Percentiles rank a stretch among this genome's conserved stretches.
Conservation (phyloP, 1,140 invertebrate species). For the Philotrypesis tridentata region DNA sequence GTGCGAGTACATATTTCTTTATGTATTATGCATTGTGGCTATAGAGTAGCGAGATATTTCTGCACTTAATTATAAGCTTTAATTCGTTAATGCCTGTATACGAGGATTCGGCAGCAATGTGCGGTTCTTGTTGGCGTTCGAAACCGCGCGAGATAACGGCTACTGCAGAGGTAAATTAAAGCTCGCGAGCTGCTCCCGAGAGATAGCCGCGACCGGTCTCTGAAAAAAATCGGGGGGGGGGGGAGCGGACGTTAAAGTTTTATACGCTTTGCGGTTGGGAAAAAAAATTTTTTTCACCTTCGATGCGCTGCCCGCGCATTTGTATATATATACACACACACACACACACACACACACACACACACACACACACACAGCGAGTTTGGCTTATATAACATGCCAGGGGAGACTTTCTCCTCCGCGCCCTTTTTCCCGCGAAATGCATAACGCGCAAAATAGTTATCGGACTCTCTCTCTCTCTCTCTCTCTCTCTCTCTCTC, state of each 20-base stretch:
- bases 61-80: conserved; percentile 22
- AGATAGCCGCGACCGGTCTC: conserved; percentile 1
- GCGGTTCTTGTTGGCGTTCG: not conserved
- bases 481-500: not conserved
- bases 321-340: not conserved
- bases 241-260: conserved; percentile 35
- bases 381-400: not conserved
- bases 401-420: not conserved
- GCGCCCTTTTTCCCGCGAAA: not conserved
- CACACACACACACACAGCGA: not conserved
- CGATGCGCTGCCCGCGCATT: not conserved
- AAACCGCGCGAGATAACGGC: conserved; percentile 43
- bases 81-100: conserved; percentile 25
- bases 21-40: too few species aligned
- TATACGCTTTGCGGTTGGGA: conserved; percentile 1
- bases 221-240: not conserved
- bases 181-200: conserved; percentile 6
- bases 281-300: conserved; percentile 26
- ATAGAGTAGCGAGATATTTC: not conserved
- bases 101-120: not conserved
- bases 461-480: not conserved
- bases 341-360: not conserved
- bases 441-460: conserved; percentile 3
- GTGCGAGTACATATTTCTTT: too few species aligned
- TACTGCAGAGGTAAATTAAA: conserved; percentile 37